Evolutionary conservation across 2,113 vertebrate species (phyloP).

Genomic region (Patagioenas fasciata): DNA sequence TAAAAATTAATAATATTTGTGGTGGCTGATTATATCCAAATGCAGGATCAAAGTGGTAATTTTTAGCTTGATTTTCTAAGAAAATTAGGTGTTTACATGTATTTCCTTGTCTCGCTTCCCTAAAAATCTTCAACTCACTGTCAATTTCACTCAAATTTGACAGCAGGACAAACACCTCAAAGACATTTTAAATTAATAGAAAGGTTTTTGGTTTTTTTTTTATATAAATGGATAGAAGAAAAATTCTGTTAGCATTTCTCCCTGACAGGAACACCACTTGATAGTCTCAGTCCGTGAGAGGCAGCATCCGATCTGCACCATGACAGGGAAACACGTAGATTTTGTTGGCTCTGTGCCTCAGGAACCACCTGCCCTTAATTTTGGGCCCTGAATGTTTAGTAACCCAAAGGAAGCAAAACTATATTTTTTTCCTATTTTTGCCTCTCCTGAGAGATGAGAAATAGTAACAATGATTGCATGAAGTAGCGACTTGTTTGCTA

Average conservation of each 20-base stretch:
- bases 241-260: background rate
- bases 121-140: background rate
- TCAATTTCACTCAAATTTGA: background rate
- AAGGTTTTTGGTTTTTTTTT: background rate
- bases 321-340: background rate
- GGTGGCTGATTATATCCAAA: background rate
- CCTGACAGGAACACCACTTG: background rate
- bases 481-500: slow-evolving; percentile 8
- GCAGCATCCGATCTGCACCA: background rate
- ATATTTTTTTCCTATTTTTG: background rate
- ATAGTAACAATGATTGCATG: background rate
- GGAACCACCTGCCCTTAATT: background rate
- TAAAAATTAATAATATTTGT: background rate
- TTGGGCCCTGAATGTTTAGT: background rate
- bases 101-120: background rate
- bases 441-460: background rate
- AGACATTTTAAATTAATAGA: background rate
- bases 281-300: background rate
- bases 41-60: background rate
- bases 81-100: background rate
- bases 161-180: background rate
- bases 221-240: background rate
- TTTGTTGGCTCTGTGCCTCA: background rate
- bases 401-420: background rate
- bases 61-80: background rate